Evolutionary conservation across 2,888 invertebrate genomes (phyloP).

Genomic region (Schrankia costaestrigalis): DNA sequence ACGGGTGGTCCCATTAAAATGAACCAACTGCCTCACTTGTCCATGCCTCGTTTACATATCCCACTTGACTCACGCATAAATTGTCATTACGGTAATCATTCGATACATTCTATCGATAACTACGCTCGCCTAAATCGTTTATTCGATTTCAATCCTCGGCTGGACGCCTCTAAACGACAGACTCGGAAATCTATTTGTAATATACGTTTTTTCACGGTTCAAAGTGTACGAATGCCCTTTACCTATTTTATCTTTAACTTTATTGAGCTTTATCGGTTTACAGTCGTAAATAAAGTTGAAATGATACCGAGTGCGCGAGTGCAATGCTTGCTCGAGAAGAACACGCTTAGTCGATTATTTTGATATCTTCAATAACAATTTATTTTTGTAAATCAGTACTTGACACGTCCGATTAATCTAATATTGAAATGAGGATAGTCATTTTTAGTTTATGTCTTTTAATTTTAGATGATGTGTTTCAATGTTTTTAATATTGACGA

Average conservation of each 20-base stretch:
- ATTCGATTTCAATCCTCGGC: constrained; percentile 48
- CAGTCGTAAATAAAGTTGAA: constrained; percentile 54
- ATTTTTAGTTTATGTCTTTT: constrained; percentile 26
- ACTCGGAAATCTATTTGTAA: constrained; percentile 41
- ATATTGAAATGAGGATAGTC: constrained; percentile 38
- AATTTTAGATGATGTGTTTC: constrained; percentile 16
- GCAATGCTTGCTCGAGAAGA: constrained; percentile 37
- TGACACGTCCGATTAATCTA: constrained; percentile 37
- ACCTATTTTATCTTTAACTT: constrained; percentile 58
- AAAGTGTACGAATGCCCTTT: constrained; percentile 44
- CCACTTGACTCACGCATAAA: constrained; percentile 67
- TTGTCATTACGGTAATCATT: constrained; percentile 75
- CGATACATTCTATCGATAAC: constrained; percentile 65
- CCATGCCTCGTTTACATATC: constrained; percentile 68
- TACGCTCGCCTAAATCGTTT: constrained; percentile 57
- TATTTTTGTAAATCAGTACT: constrained; percentile 28
- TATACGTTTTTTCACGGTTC: constrained; percentile 37
- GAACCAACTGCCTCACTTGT: constrained; percentile 54
- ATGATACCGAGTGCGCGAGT: constrained; percentile 41
- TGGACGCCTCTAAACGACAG: constrained; percentile 52
- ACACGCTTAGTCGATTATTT: constrained; percentile 47
- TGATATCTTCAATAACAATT: constrained; percentile 38
- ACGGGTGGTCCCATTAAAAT: constrained; percentile 67
- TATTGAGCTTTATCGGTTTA: constrained; percentile 61
- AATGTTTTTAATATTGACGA: constrained; percentile 9